Conservation (phyloP, 2,113 vertebrate genomes). For the Nerophis lumbriciformis region DNA sequence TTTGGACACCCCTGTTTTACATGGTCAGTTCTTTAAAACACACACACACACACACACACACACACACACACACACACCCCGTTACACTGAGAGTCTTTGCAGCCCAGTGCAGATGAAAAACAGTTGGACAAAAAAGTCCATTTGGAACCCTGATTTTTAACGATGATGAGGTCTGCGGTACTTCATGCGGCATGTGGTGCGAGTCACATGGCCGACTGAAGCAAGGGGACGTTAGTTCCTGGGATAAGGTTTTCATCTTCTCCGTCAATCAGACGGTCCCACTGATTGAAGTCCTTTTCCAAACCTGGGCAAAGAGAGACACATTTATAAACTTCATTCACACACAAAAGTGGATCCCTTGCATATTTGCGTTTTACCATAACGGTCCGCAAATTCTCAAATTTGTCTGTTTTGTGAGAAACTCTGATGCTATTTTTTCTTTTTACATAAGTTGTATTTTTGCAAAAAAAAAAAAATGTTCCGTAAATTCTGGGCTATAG, state of each 20-base stretch:
- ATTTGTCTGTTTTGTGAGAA: too few species aligned
- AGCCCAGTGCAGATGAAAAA: too few species aligned
- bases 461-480: too few species aligned
- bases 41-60: too few species aligned
- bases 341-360: background rate
- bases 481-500: too few species aligned
- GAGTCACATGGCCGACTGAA: constrained; percentile 56
- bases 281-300: constrained; percentile 81
- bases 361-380: too few species aligned
- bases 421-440: too few species aligned
- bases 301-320: constrained; percentile 66
- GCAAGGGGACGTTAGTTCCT: constrained; percentile 74
- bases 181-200: background rate
- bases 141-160: constrained; percentile 1
- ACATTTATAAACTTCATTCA: background rate
- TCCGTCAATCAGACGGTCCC: constrained; percentile 86
- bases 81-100: background rate
- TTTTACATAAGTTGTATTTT: too few species aligned
- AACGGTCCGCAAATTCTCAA: too few species aligned
- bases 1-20: too few species aligned
- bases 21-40: background rate
- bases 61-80: background rate
- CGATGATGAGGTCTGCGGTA: background rate
- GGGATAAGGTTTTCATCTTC: constrained; percentile 81
- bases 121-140: background rate